These are phyloP conservation scores for Drosophila pseudoobscura DNA, from an alignment of 1,140 invertebrate genomes.

Conservation along the genomic window DNA sequence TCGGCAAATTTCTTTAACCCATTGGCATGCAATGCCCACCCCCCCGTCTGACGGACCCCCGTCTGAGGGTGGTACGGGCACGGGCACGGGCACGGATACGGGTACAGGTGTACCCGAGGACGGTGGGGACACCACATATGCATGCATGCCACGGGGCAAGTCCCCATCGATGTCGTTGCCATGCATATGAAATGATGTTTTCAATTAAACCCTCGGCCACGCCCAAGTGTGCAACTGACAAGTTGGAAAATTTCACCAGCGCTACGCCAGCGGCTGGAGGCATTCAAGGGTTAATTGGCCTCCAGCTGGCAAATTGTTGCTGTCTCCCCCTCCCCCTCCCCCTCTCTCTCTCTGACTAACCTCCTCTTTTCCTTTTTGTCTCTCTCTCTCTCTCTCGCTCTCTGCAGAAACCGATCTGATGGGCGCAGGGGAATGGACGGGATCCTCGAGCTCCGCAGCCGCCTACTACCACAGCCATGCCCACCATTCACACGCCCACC, in stretches of 20 bases:
- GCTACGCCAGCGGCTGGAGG: neutral
- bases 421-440: constrained; percentile 83
- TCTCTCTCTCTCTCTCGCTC: constrained; percentile 2
- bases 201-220: constrained; percentile 66
- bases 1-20: constrained; percentile 54
- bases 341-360: neutral
- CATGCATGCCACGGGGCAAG: constrained; percentile 24
- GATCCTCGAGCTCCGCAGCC: constrained; percentile 47
- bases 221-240: constrained; percentile 63
- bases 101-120: neutral
- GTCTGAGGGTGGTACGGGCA: neutral
- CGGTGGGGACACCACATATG: constrained; percentile 24
- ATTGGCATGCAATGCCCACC: constrained; percentile 14
- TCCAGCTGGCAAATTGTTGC: constrained; percentile 39
- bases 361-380: neutral
- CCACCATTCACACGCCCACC: constrained; percentile 83
- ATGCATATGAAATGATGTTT: constrained; percentile 74
- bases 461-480: constrained; percentile 53
- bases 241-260: constrained; percentile 33
- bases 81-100: too few relatives aligned
- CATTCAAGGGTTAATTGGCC: constrained; percentile 51
- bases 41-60: neutral
- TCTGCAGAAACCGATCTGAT: constrained; percentile 83
- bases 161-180: constrained; percentile 17
- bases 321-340: neutral